Evolutionary conservation across 2,888 invertebrate genomes (phyloP), one percentile per base, ranked within the genome.

Genomic region (Apantesis nais): DNA sequence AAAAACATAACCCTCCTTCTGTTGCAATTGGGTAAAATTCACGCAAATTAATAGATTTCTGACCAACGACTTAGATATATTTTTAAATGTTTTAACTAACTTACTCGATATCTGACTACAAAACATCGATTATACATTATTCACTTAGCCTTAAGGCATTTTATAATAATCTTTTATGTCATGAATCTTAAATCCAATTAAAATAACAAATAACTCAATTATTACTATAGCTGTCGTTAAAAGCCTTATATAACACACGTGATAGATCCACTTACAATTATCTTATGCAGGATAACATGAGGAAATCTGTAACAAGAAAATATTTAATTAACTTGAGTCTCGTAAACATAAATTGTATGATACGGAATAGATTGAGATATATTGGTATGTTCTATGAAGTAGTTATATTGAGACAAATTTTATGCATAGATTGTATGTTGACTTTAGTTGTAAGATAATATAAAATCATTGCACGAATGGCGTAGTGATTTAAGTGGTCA

Each of bases 291-390:
- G 79, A 81, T 82, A 84, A 77, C 89, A 89, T 89, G 81, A 84
- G 88, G 86, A 79, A 80, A 85, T 78, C 89, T 89, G 89, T 31
- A 86, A 88, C 83, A 83, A 86, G 79, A 70, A 72, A 75, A 73
- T 67, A 64, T 55, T 65, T 58, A 75, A 61, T 78, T 52, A 60
- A 70, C 62, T 55, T 67, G 34, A 41, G 34, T 62, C n/a, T 44
- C 65, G 39, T 62, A 25, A 22, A 61, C 48, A 62, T 68, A 55
- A 63, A 63, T 39, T 2, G 62, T 29, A 16, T 44, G 37, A 52
- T 34, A 25, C 19, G 52, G 62, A 67, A 29, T 37, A n/a, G 11
- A 67, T 67, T 41, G 31, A 60, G 60, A 58, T 58, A 29, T 22
- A 37, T 29, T 16, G 7, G 5, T 37, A 58, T 22, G 34, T 12